phyloP scores from a whole-genome alignment of 2,113 vertebrate genomes.

The Shinisaurus crocodilurus region DNA sequence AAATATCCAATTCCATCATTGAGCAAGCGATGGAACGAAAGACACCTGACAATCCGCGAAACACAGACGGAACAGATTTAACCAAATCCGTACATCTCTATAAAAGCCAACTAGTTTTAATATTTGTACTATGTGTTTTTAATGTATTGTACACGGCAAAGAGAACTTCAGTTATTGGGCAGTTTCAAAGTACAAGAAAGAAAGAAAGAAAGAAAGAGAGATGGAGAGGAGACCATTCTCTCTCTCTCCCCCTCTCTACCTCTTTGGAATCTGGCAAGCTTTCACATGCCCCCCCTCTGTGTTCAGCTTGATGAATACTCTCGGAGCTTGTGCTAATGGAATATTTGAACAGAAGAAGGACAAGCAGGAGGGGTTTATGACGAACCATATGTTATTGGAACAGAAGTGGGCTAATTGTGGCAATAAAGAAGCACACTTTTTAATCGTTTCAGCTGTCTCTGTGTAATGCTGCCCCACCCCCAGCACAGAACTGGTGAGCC shows the following conservation, averaged over 20 bases:
- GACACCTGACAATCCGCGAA: too few species aligned
- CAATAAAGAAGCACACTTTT: constrained; percentile 5
- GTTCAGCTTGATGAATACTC: background rate
- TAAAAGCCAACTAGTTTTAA: too few species aligned
- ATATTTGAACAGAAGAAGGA: background rate
- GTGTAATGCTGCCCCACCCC: background rate
- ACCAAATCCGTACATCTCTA: too few species aligned
- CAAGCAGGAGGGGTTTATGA: background rate
- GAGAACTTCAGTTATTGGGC: too few species aligned
- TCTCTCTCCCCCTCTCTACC: too few species aligned
- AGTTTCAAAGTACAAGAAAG: too few species aligned
- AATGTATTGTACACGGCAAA: too few species aligned
- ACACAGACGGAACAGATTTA: too few species aligned
- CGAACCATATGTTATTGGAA: background rate
- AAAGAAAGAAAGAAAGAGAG: background rate
- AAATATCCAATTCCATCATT: too few species aligned
- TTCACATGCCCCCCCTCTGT: background rate
- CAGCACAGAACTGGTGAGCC: background rate
- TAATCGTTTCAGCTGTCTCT: background rate
- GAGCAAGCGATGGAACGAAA: too few species aligned
- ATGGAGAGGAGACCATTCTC: too few species aligned
- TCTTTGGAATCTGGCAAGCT: background rate
- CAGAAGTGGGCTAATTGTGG: background rate
- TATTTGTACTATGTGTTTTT: too few species aligned
- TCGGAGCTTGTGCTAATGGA: background rate